Evolutionary conservation across 2,888 invertebrate genomes (phyloP), one percentile per base, ranked within the genome.

Genomic region (Xanthorhoe spadicearia): DNA sequence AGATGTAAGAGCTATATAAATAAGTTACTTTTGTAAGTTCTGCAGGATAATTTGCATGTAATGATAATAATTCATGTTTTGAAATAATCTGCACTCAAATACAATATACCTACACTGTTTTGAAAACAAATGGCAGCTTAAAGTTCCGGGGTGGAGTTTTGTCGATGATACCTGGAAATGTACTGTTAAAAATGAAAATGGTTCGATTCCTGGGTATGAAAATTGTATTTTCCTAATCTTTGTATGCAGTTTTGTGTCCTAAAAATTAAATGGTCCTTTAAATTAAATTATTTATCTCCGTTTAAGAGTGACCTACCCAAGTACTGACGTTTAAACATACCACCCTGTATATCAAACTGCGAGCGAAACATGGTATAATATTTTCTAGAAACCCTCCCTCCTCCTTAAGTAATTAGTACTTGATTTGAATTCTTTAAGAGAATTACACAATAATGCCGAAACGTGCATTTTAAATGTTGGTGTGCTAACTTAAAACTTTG

Each of bases 401-500:
- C 7, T 38, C 0, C 0, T 43, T 13, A 43, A 13, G 13, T 43
- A 4, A 43, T 43, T 43, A 43, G 13, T 32, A 32, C 8, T 43
- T 43, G 1, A 43, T 43, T 13, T 15, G 17, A 48, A 17, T 8
- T 48, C 1, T n/a, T 1, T 51, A 28, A n/a, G 19, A 19, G 51
- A 23, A 23, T 35, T 53, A 35, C 53, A 53, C 32, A 53, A 53
- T 17, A 35, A 17, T 17, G 35, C 18, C 18, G 18, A 5, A 15
- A 50, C 19, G 53, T 62, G 67, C 62, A 60, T 64, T 62, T 46
- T 56, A 60, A 66, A 52, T 59, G 51, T 57, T 60, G 32, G 64
- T 52, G 65, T 64, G 54, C 35, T 55, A 58, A 61, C 53, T 53
- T 65, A 69, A 69, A 72, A 64, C 74, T 70, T 73, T 77, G 72